Evolutionary conservation across 1,140 invertebrate genomes (phyloP).

Genomic region (Lasaia peninsularis): DNA sequence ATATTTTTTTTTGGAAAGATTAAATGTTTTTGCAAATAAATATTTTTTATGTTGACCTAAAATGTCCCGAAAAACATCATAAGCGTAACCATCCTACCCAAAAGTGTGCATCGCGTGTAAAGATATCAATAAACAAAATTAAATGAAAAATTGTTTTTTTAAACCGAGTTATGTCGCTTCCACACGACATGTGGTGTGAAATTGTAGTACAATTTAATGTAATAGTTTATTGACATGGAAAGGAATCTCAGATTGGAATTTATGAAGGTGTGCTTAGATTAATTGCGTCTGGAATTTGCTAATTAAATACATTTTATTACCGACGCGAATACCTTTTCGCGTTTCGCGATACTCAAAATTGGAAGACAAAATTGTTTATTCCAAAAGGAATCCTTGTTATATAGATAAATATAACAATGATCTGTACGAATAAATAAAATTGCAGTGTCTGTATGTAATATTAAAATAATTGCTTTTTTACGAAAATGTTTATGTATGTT

Average conservation of each 20-base stretch:
- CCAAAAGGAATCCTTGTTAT: too few relatives aligned
- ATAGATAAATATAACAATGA: too few relatives aligned
- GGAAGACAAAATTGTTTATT: not conserved
- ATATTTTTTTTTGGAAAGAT: too few relatives aligned
- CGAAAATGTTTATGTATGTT: too few relatives aligned
- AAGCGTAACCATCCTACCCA: not conserved
- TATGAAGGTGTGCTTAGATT: conserved; percentile 24
- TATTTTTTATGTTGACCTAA: too few relatives aligned
- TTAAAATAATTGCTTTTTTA: too few relatives aligned
- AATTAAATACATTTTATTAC: conserved; percentile 26
- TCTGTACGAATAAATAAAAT: too few relatives aligned
- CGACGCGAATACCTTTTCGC: not conserved
- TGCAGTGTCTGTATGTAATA: too few relatives aligned
- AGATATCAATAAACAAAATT: conserved; percentile 61
- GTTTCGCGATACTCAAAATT: not conserved
- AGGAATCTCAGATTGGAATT: conserved; percentile 16
- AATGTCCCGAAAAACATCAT: not conserved
- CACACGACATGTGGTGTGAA: conserved; percentile 53
- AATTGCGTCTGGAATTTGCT: conserved; percentile 25
- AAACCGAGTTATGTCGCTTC: conserved; percentile 45
- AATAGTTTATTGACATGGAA: conserved; percentile 48
- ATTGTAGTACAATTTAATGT: conserved; percentile 46
- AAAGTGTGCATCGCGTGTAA: conserved; percentile 40
- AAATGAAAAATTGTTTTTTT: conserved; percentile 61
- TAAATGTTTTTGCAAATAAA: too few relatives aligned